A percentile compares a stretch with the other conserved stretches of the same genome.
Evolutionary conservation across 2,888 invertebrate genomes (phyloP).

Genomic region (Eustalomyia histrio): DNA sequence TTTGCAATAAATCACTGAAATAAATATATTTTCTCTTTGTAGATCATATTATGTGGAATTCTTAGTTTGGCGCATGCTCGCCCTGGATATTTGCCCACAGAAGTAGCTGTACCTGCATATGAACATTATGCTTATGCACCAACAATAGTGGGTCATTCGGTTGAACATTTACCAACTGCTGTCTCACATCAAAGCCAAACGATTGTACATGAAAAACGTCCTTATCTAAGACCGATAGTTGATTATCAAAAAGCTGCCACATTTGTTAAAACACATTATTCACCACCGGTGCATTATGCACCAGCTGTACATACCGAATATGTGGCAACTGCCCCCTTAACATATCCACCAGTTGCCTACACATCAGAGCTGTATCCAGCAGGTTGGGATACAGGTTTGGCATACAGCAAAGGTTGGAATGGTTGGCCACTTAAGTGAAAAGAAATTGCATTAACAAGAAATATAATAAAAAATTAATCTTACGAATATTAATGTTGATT

Average conservation of each 20-base stretch:
- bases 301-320: slow-evolving; percentile 27
- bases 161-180: slow-evolving; percentile 73
- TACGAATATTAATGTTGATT: background rate
- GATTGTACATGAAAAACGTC: slow-evolving; percentile 77
- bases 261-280: slow-evolving; percentile 67
- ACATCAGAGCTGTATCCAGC: slow-evolving; percentile 67
- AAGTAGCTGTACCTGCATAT: slow-evolving; percentile 67
- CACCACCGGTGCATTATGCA: slow-evolving; percentile 53
- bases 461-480: no score
- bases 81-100: slow-evolving; percentile 71
- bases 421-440: slow-evolving; percentile 66
- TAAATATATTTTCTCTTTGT: background rate
- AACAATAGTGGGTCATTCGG: slow-evolving; percentile 73
- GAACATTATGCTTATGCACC: slow-evolving; percentile 73
- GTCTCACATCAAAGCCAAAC: slow-evolving; percentile 78
- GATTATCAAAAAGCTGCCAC: slow-evolving; percentile 70
- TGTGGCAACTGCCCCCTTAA: slow-evolving; percentile 48
- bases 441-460: no score
- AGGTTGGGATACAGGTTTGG: slow-evolving; percentile 67
- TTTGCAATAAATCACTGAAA: no score
- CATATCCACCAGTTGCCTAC: slow-evolving; percentile 66
- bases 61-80: slow-evolving; percentile 66
- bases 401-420: slow-evolving; percentile 65
- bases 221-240: slow-evolving; percentile 75
- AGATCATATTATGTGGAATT: slow-evolving; percentile 40